Conservation (phyloP, 2,797 vertebrate genomes). For the Gouania willdenowi region DNA sequence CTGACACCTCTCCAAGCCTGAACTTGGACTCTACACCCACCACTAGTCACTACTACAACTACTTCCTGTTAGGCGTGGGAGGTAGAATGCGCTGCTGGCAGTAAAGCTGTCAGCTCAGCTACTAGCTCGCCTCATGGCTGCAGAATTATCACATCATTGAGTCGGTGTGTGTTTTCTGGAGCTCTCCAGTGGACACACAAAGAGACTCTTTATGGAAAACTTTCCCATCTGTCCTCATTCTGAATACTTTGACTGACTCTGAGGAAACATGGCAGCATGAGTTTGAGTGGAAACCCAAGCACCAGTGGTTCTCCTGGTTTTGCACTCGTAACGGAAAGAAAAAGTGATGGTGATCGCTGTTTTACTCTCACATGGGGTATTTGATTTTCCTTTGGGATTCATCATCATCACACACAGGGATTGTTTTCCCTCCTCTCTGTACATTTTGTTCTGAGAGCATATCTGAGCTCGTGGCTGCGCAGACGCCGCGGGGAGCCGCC, state of each 20-base stretch:
- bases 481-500: background rate
- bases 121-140: slow-evolving; percentile 1
- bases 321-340: slow-evolving; percentile 9
- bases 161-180: slow-evolving; percentile 33
- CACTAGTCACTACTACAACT: background rate
- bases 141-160: background rate
- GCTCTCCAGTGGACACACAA: slow-evolving; percentile 61
- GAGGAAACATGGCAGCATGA: no score
- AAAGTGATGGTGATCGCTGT: background rate
- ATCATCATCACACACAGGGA: background rate
- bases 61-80: no score
- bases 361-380: background rate
- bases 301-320: no score
- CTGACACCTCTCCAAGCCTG: background rate
- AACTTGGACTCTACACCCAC: background rate
- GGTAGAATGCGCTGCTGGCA: no score
- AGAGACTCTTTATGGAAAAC: no score
- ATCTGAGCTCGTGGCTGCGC: slow-evolving; percentile 4
- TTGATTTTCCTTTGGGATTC: background rate
- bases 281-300: no score
- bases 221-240: no score
- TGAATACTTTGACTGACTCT: no score
- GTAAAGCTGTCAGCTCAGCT: slow-evolving; percentile 3
- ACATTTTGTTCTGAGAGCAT: slow-evolving; percentile 38
- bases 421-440: background rate